phyloP scores from a whole-genome alignment of 2,888 invertebrate genomes.

The Ichneumoninae sp. region DNA sequence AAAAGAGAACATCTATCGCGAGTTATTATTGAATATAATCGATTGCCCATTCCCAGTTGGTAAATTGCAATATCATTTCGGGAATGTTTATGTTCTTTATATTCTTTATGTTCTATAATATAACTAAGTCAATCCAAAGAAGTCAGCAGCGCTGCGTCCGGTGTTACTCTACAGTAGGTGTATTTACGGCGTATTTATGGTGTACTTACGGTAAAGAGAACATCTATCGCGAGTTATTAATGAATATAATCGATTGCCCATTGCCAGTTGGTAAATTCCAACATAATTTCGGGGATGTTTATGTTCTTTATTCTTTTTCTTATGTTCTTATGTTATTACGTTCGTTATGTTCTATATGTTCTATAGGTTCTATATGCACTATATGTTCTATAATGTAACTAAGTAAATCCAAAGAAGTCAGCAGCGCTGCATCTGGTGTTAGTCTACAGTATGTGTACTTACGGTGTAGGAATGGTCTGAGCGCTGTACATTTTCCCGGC shows the following conservation, averaged over 20 bases:
- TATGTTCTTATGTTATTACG: too few species aligned
- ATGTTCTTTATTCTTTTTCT: neutral
- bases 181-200: constrained; percentile 8
- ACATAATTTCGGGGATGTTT: neutral
- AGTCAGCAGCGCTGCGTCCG: neutral
- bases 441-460: neutral
- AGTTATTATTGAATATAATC: neutral
- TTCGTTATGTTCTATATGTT: too few species aligned
- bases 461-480: neutral
- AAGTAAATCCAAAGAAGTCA: neutral
- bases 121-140: neutral
- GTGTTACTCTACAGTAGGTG: constrained; percentile 3
- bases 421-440: constrained; percentile 5
- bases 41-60: neutral
- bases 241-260: neutral
- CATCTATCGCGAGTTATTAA: neutral
- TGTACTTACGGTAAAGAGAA: neutral
- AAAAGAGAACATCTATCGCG: neutral
- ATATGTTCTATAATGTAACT: too few species aligned
- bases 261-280: too few species aligned
- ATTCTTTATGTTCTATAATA: too few species aligned
- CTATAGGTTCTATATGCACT: too few species aligned
- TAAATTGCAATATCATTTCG: neutral
- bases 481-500: neutral
- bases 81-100: neutral